A percentile compares a stretch with the other conserved stretches of the same genome.
Conservation (phyloP, 2,797 vertebrate species). For the Hemitrygon akajei region DNA sequence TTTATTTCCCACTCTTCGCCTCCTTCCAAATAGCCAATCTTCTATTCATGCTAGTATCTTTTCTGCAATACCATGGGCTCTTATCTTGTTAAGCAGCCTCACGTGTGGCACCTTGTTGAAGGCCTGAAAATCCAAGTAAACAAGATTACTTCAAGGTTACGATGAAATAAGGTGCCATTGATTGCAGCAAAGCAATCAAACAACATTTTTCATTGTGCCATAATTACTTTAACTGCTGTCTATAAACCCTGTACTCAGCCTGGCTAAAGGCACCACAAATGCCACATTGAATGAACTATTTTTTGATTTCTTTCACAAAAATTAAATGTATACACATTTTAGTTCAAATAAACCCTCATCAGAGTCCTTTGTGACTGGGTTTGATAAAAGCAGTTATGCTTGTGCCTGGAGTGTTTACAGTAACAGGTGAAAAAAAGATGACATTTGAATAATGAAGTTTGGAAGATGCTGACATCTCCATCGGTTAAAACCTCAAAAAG, state of each 20-base stretch:
- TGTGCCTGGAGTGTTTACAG: constrained; percentile 14
- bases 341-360: constrained; percentile 2
- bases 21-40: no score
- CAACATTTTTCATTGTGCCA: neutral
- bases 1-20: no score
- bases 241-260: neutral
- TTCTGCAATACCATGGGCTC: no score
- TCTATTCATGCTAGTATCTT: no score
- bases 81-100: no score
- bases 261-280: neutral
- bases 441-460: constrained; percentile 27
- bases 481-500: constrained; percentile 29
- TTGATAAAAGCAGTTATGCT: neutral
- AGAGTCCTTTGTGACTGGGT: neutral
- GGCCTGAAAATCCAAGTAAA: no score
- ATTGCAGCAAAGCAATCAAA: constrained; percentile 16
- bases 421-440: constrained; percentile 27
- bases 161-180: neutral
- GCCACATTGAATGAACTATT: neutral
- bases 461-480: constrained; percentile 7
- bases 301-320: neutral
- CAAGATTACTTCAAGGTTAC: neutral
- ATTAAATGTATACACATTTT: neutral
- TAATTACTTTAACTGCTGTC: neutral
- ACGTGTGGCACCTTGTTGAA: no score